Base-by-base conservation (phyloP, 2,888 invertebrate genomes). In the Schizaphis graminum region DNA sequence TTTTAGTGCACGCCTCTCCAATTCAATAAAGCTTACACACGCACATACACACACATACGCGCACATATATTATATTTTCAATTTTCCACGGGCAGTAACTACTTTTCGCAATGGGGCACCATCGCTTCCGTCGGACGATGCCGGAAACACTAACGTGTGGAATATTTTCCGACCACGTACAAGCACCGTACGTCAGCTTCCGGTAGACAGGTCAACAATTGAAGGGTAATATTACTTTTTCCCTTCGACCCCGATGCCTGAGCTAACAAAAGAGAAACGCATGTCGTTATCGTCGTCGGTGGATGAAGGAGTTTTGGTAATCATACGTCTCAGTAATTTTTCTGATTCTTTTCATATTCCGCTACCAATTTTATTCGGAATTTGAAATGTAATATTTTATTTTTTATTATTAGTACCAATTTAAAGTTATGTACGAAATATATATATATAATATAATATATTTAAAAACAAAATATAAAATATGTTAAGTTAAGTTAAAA, bases 271-370 rank as follows among this genome's bases (percentile, higher is more conserved):
- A 93, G 89, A 93, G 57, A 77, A 92, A 92, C 47, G 28, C 87
- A 49, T 67, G 86, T 87, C 92, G 87, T 87, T 35, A 26, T 84
- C 53, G 47, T 53, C 41, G 77, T 28, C 13, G 57, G 41, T 26
- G 57, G 44, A 89, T 57, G 57, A 28, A 77, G 41, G 41, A 84
- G 91, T 86, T 86, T 86, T n/a, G 89, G 93, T 84, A 93, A 93
- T 93, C 93, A 93, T 93, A 67, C 93, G 93, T 93, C 89, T 93
- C 93, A 56, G 89, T 93, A 93, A 93, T 84, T 44, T 89, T 93
- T 77, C 89, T 26, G 77, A n/a, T 44, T 56, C 35, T 92, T 88
- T 88, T 53, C 67, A 21, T 7, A 92, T 67, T 41, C 35, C 35
- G 8, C 21, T 35, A 35, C 77, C 21, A 35, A 21, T 35, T 35